phyloP scores from a whole-genome alignment of 1,140 invertebrate species.

The Euwallacea fornicatus region DNA sequence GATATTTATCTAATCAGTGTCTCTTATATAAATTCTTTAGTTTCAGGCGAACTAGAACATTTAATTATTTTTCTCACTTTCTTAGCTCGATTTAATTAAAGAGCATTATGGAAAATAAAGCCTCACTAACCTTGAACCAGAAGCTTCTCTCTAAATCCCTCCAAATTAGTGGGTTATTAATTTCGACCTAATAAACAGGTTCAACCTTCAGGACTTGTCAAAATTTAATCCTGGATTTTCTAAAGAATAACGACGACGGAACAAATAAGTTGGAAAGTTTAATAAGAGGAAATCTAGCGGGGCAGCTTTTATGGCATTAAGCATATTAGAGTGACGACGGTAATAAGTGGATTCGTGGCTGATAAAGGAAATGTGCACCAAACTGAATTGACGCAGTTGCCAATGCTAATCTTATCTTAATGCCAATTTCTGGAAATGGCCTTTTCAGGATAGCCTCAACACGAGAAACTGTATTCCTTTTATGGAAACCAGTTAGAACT shows the following conservation, averaged over 20 bases:
- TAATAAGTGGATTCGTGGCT: conserved; percentile 30
- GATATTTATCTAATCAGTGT: too few species aligned
- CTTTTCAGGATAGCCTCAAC: too few species aligned
- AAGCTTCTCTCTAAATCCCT: background rate
- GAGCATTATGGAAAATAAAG: too few species aligned
- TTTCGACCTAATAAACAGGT: conserved; percentile 16
- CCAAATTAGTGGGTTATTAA: conserved; percentile 9
- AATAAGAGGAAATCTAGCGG: conserved; percentile 30
- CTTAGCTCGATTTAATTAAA: too few species aligned
- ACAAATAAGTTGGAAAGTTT: conserved; percentile 33
- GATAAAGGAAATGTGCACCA: conserved; percentile 29
- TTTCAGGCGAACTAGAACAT: too few species aligned
- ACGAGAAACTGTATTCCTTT: too few species aligned
- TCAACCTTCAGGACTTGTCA: conserved; percentile 8
- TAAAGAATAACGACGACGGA: conserved; percentile 11
- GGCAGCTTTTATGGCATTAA: conserved; percentile 26
- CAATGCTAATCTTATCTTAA: too few species aligned
- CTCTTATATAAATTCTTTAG: too few species aligned
- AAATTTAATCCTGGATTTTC: conserved; percentile 22
- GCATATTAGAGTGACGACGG: conserved; percentile 27
- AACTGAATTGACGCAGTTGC: background rate
- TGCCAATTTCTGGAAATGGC: too few species aligned
- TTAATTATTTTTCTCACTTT: too few species aligned
- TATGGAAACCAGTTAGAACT: too few species aligned
- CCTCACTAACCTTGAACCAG: too few species aligned